Evolutionary conservation across 2,113 vertebrate genomes (phyloP).

Genomic region (Mirza zaza): DNA sequence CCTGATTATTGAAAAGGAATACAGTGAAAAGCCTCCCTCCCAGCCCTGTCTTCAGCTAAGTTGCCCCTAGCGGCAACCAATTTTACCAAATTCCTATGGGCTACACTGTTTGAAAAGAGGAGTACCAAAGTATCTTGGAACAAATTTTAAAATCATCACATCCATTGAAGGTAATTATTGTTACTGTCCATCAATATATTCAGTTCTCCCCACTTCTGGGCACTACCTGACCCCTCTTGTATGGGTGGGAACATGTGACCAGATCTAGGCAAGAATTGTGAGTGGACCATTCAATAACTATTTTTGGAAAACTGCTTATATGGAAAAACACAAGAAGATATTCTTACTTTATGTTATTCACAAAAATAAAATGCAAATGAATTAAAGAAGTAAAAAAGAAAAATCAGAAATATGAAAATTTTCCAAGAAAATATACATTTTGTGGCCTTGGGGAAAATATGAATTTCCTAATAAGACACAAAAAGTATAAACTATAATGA

Average conservation of each 20-base stretch:
- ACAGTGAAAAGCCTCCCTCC: background rate
- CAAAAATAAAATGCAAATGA: background rate
- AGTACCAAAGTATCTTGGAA: background rate
- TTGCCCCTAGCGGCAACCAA: background rate
- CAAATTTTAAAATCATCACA: background rate
- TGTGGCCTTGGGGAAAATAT: background rate
- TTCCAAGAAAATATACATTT: background rate
- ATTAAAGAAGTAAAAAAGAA: background rate
- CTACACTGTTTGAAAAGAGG: background rate
- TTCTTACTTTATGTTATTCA: background rate
- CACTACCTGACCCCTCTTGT: background rate
- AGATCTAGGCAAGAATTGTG: background rate
- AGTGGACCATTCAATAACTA: background rate
- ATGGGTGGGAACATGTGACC: background rate
- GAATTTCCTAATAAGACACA: background rate
- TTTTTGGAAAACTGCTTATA: background rate
- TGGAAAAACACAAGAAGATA: background rate
- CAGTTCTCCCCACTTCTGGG: background rate
- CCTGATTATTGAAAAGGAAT: conserved; percentile 14
- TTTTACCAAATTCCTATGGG: background rate
- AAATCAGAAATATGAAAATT: background rate
- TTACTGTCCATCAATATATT: background rate
- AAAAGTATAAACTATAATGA: background rate
- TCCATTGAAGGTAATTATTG: background rate
- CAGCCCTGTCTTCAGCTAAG: background rate